Percentiles rank a stretch among this genome's conserved stretches.
Conservation (phyloP, 2,113 vertebrate genomes). For the Tragelaphus buxtoni region DNA sequence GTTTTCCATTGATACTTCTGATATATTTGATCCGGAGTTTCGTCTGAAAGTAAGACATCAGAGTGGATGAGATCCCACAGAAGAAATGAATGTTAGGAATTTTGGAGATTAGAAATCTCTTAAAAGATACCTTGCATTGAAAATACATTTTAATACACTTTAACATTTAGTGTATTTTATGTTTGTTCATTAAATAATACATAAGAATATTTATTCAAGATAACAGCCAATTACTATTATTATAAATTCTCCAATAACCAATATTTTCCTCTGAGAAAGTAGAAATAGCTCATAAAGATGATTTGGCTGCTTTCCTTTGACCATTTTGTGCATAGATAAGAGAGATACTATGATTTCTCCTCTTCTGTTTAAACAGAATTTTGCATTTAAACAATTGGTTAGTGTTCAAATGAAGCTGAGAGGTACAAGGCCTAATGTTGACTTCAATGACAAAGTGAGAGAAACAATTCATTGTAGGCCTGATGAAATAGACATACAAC, state of each 20-base stretch:
- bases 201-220: neutral
- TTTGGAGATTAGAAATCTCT: neutral
- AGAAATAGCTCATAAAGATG: neutral
- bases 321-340: neutral
- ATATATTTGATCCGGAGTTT: slow-evolving; percentile 65
- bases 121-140: neutral
- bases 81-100: neutral
- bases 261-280: neutral
- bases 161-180: neutral
- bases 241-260: neutral
- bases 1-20: slow-evolving; percentile 75
- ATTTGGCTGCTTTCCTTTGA: neutral
- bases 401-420: neutral
- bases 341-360: neutral
- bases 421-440: neutral
- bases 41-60: slow-evolving; percentile 74
- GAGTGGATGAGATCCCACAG: neutral
- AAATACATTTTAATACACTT: neutral
- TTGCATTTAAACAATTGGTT: slow-evolving; percentile 15
- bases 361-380: slow-evolving; percentile 12
- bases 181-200: neutral
- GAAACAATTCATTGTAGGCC: neutral
- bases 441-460: neutral
- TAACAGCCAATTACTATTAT: neutral
- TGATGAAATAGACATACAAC: neutral